Conservation (phyloP, 2,888 invertebrate genomes). For the Aporophyla nigra region DNA sequence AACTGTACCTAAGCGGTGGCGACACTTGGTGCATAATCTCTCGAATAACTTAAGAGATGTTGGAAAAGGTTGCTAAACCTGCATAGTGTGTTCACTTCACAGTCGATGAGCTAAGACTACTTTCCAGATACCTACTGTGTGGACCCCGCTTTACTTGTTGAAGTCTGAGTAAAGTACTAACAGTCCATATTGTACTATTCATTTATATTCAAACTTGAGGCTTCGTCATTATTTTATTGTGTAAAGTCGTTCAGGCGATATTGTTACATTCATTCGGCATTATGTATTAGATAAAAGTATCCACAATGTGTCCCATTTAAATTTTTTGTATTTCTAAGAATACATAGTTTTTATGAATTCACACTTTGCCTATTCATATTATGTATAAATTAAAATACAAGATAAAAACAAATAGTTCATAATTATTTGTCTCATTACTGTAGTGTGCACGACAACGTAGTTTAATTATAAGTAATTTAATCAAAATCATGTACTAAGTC, state of each 20-base stretch:
- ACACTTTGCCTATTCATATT: constrained; percentile 88
- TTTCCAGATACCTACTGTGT: constrained; percentile 47
- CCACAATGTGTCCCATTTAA: constrained; percentile 79
- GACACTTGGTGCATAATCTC: constrained; percentile 31
- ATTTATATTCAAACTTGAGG: constrained; percentile 64
- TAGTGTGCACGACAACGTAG: constrained; percentile 58
- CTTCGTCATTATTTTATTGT: constrained; percentile 64
- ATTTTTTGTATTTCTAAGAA: constrained; percentile 85
- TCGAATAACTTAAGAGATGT: not conserved
- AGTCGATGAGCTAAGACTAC: constrained; percentile 20
- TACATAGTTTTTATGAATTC: constrained; percentile 88
- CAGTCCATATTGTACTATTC: constrained; percentile 67
- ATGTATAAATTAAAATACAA: constrained; percentile 88
- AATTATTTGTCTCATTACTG: constrained; percentile 79
- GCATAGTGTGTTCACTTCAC: constrained; percentile 12
- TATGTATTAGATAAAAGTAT: constrained; percentile 80
- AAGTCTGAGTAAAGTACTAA: constrained; percentile 82
- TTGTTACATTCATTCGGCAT: constrained; percentile 75
- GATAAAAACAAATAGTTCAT: constrained; percentile 82
- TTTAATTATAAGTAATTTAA: constrained; percentile 25
- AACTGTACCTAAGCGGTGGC: constrained; percentile 71
- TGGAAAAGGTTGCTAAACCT: constrained; percentile 13
- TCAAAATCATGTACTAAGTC: constrained; percentile 50
- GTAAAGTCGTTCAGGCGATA: constrained; percentile 63
- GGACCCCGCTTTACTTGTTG: constrained; percentile 63